phyloP scores from a whole-genome alignment of 2,888 invertebrate genomes.

The Julus scanicus region DNA sequence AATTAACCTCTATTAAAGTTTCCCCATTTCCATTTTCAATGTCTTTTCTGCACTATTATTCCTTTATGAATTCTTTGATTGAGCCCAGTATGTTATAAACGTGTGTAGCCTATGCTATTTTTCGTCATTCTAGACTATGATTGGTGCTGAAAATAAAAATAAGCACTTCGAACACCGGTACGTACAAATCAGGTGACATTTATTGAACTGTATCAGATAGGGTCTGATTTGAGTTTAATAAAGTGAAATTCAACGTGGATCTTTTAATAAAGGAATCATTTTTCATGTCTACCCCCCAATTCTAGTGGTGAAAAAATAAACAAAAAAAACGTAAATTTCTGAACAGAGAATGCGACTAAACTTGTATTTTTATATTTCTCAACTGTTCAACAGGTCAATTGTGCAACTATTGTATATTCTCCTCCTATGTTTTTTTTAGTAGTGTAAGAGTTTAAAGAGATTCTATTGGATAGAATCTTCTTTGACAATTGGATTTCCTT shows the following conservation, averaged over 20 bases:
- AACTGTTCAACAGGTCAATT: not conserved
- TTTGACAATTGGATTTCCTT: not conserved
- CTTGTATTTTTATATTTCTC: constrained; percentile 45
- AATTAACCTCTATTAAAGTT: not conserved
- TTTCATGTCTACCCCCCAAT: constrained; percentile 14
- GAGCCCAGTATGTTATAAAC: constrained; percentile 28
- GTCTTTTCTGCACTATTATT: not conserved
- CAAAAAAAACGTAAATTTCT: not conserved
- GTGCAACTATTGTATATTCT: not conserved
- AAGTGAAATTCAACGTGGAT: not conserved
- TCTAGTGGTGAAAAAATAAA: constrained; percentile 31
- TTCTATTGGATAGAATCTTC: not conserved
- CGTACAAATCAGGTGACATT: constrained; percentile 39
- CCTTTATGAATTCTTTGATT: not conserved
- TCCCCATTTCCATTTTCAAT: not conserved
- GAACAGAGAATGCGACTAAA: constrained; percentile 43
- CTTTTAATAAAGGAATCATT: constrained; percentile 37
- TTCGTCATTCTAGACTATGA: constrained; percentile 45
- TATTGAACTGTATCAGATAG: not conserved
- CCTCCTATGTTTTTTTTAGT: not conserved
- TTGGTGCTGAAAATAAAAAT: constrained; percentile 44
- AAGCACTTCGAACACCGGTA: constrained; percentile 47
- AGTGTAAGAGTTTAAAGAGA: not conserved
- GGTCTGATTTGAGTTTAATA: not conserved
- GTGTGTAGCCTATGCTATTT: constrained; percentile 25